Base-by-base conservation (phyloP, 2,888 invertebrate genomes). In the Macrosiphum euphorbiae region DNA sequence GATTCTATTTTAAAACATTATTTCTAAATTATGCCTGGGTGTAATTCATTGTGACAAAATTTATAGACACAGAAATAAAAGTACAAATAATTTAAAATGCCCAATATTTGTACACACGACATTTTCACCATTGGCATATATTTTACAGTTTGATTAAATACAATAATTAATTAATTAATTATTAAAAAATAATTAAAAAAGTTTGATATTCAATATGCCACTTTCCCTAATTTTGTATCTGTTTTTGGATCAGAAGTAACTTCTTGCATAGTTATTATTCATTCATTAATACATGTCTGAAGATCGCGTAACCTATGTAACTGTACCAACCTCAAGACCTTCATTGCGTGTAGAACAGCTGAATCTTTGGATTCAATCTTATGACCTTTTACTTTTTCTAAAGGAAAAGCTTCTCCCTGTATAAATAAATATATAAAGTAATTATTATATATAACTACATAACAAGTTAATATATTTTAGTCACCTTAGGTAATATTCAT, bases 211-310 rank as follows among this genome's bases (percentile, higher is more conserved):
- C 94, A 95, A 94, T 94, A 95, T 95, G 99, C 99, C 95, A 99
- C 99, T 97, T 98, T 98, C 92, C 99, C 99, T 89, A 99, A 96
- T 95, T 97, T 98, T 0, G 99, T 98, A 95, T 99, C 99, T 95
- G 99, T 99, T 96, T 98, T 98, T 4, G 99, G 99, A 96, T 99
- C 98, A 10, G 99, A 99, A 1, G 99, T 99, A 3, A 99, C 96
- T 94, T 96, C 97, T 96, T 99, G 99, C 8, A 99, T 98, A 88
- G 97, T 97, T 2, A 99, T 99, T 95, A 99, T 98, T 1, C 98
- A 97, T 96, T 99, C 98, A 96, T 99, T 99, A 91, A 99, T 99
- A 95, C 97, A 97, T 0, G 99, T 99, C 96, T 99, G 99, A 91
- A 99, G 96, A 95, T 98, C 97, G 95, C 98, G 96, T 41, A 99